These are phyloP conservation scores for Channa striata DNA, from an alignment of 2,797 vertebrate genomes.

Conservation along the genomic window DNA sequence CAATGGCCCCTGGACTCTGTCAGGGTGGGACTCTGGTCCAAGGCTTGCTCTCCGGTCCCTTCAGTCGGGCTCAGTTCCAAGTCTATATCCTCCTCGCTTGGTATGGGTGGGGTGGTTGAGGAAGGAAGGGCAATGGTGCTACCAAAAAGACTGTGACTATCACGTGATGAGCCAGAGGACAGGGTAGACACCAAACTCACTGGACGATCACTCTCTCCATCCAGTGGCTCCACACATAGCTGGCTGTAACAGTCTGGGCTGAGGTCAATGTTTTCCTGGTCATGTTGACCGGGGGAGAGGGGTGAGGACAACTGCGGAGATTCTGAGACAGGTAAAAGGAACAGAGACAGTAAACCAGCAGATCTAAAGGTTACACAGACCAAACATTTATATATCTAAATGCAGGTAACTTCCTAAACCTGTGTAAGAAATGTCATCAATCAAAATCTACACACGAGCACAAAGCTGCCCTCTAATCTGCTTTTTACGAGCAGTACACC, in stretches of 20 bases:
- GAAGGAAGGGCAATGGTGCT: constrained; percentile 71
- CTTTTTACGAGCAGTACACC: too few species aligned
- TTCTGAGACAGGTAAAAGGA: constrained; percentile 71
- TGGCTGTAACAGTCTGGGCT: constrained; percentile 73
- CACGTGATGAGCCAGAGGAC: constrained; percentile 87
- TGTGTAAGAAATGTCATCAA: too few species aligned
- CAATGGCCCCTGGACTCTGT: constrained; percentile 41
- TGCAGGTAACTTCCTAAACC: too few species aligned
- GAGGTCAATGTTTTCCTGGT: constrained; percentile 69
- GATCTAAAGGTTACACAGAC: neutral
- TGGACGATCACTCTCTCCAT: constrained; percentile 84
- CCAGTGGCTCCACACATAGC: constrained; percentile 71
- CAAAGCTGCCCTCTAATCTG: too few species aligned
- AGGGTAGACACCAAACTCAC: constrained; percentile 85
- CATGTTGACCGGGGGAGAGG: constrained; percentile 82
- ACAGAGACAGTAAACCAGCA: constrained; percentile 10
- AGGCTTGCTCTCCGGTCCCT: constrained; percentile 32
- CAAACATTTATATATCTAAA: neutral
- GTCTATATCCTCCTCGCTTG: constrained; percentile 76
- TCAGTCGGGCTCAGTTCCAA: constrained; percentile 82
- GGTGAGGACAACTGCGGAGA: constrained; percentile 76
- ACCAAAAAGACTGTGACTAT: constrained; percentile 85
- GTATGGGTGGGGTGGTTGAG: constrained; percentile 62
- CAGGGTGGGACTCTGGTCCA: constrained; percentile 47
- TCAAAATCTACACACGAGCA: too few species aligned